These are phyloP conservation scores for Hermetia illucens DNA, from an alignment of 1,140 invertebrate species.

Conservation along the genomic window DNA sequence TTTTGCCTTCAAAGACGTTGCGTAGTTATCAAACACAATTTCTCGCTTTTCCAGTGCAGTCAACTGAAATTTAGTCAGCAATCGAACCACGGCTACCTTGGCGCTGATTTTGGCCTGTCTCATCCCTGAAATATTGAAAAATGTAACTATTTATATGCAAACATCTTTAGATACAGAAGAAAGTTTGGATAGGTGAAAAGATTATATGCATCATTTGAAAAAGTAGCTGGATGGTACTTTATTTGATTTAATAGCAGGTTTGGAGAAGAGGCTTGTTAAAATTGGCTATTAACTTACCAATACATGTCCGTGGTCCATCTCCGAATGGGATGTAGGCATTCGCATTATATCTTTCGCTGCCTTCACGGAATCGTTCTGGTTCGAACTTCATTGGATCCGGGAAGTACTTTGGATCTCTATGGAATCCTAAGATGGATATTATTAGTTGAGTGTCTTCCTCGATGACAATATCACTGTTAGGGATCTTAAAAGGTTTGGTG, in stretches of 20 bases:
- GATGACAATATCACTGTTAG: constrained; percentile 16
- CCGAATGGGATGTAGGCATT: constrained; percentile 43
- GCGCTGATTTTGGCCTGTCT: constrained; percentile 15
- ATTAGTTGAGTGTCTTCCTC: constrained; percentile 22
- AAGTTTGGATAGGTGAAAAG: too few relatives aligned
- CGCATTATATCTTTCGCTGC: constrained; percentile 6
- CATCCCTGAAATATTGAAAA: too few relatives aligned
- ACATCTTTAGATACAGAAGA: too few relatives aligned
- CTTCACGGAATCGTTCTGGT: constrained; percentile 43
- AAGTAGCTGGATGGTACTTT: too few relatives aligned
- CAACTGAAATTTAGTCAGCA: constrained; percentile 17
- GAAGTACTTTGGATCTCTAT: constrained; percentile 26
- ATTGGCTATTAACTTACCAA: too few relatives aligned
- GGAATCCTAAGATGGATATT: constrained; percentile 29
- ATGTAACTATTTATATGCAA: too few relatives aligned
- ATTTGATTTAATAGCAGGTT: too few relatives aligned
- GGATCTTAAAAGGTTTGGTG: neutral
- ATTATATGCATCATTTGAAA: too few relatives aligned
- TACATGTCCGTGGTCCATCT: constrained; percentile 45
- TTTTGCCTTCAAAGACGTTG: constrained; percentile 15
- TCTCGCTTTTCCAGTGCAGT: constrained; percentile 14
- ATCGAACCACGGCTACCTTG: constrained; percentile 16
- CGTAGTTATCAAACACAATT: constrained; percentile 11
- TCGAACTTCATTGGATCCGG: constrained; percentile 46
- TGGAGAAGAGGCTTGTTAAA: too few relatives aligned